Conservation (phyloP, 2,113 vertebrate species). For the Lethenteron reissneri region DNA sequence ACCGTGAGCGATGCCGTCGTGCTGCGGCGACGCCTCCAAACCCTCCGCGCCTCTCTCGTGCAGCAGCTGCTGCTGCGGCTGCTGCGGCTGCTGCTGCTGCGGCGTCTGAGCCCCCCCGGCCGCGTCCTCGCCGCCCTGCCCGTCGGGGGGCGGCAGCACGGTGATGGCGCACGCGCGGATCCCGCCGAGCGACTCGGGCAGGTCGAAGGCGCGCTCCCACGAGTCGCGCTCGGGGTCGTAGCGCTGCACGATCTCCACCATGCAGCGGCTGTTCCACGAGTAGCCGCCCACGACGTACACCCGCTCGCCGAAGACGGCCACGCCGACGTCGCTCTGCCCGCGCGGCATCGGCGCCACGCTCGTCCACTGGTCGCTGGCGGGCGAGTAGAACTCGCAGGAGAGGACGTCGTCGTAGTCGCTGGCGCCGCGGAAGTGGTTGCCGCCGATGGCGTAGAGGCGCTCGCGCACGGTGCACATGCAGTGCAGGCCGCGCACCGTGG, state of each 20-base stretch:
- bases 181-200: conserved; percentile 89
- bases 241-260: conserved; percentile 98
- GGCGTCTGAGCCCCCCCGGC: no score
- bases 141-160: conserved; percentile 75
- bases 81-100: no score
- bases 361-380: conserved; percentile 84
- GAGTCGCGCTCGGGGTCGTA: conserved; percentile 95
- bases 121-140: no score
- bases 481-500: conserved; percentile 84
- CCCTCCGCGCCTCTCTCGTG: no score
- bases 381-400: conserved; percentile 94
- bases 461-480: conserved; percentile 98
- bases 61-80: no score
- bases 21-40: no score
- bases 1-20: no score
- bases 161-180: conserved; percentile 94
- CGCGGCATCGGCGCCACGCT: conserved; percentile 89
- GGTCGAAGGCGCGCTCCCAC: conserved; percentile 97
- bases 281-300: conserved; percentile 98
- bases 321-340: conserved; percentile 90
- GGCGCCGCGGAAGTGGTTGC: conserved; percentile 94
- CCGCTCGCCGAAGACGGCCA: conserved; percentile 89
- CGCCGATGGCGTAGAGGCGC: conserved; percentile 85
- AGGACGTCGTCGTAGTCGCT: conserved; percentile 96
- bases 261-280: conserved; percentile 98